Base-by-base conservation (phyloP, 2,113 vertebrate genomes). In the Paracanthobrama guichenoti region DNA sequence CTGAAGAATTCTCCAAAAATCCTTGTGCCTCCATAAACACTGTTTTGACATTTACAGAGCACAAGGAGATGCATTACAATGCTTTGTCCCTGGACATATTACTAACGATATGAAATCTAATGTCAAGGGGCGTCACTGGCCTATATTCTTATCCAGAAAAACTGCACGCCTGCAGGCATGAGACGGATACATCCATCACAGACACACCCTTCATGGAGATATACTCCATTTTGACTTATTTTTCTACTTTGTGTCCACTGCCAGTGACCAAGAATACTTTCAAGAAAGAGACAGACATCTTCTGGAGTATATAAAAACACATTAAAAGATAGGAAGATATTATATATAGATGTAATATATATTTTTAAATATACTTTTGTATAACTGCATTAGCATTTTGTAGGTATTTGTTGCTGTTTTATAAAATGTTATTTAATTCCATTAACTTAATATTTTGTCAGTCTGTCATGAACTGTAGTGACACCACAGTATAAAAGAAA, bases 131-230 rank as follows among this genome's bases (percentile, higher is more conserved):
- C 77, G 35, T 60, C 60, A 26, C 78, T 87, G 86, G 50, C 86
- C 83, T 75, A 85, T 69, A 88, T 86, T 77, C 74, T 75, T 79
- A 82, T 85, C 71, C 79, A 84, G 73, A 87, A 76, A 87, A 87
- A 82, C 82, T 73, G 28, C 81, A 71, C 10, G 79, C 83, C 84
- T 71, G 28, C 18, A 79, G 83, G 72, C 69, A 72, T 46, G 28
- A 76, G 44, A 82, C 62, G 35, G 44, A 62, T 55, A 59, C 83
- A 87, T 87, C 80, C 72, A 84, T 81, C 76, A 84, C 60, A 69
- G 13, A 66, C 31, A 66, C 20, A 20, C 78, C 82, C 60, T 79
- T 60, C 46, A 20, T 81, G 16, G 62, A 80, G 48, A 64, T 20
- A 35, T 18, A 59, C 62, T 84, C 24, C 24, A 77, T n/a, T 79